Conservation (phyloP, 2,888 invertebrate species). For the Habrosyne pyritoides region DNA sequence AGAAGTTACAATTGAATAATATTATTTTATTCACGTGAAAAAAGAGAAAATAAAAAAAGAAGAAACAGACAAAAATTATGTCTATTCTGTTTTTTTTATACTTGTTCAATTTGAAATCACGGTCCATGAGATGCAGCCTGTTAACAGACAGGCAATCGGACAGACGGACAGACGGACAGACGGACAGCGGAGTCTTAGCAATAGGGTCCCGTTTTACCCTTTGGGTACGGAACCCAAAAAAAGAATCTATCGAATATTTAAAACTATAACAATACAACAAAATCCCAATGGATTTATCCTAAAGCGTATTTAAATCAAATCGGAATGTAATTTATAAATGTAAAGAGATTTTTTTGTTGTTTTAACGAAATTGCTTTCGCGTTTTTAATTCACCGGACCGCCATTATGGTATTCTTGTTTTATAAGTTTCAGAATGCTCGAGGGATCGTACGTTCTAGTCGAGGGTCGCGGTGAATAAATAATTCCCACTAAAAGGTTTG, state of each 20-base stretch:
- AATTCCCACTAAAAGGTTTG: not conserved
- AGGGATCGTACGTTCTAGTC: not conserved
- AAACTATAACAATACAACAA: not conserved
- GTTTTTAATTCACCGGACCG: not conserved
- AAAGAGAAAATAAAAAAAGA: too few species aligned
- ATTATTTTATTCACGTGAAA: too few species aligned
- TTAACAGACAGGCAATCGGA: too few species aligned
- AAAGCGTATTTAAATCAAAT: not conserved
- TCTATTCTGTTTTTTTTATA: too few species aligned
- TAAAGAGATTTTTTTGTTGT: not conserved
- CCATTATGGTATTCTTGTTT: not conserved
- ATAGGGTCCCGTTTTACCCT: too few species aligned
- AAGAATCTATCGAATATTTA: not conserved
- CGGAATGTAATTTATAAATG: not conserved
- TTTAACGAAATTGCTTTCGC: not conserved
- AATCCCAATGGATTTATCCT: not conserved
- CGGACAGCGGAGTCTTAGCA: too few species aligned
- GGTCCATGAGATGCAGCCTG: too few species aligned
- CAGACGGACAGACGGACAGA: too few species aligned
- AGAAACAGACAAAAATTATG: too few species aligned
- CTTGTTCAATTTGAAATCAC: too few species aligned
- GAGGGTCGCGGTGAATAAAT: not conserved
- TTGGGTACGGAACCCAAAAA: too few species aligned
- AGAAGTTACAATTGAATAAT: too few species aligned
- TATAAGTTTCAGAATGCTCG: not conserved